Evolutionary conservation across 2,888 invertebrate genomes (phyloP), one percentile per base, ranked within the genome.

Genomic region (Gonocerus acuteangulatus): DNA sequence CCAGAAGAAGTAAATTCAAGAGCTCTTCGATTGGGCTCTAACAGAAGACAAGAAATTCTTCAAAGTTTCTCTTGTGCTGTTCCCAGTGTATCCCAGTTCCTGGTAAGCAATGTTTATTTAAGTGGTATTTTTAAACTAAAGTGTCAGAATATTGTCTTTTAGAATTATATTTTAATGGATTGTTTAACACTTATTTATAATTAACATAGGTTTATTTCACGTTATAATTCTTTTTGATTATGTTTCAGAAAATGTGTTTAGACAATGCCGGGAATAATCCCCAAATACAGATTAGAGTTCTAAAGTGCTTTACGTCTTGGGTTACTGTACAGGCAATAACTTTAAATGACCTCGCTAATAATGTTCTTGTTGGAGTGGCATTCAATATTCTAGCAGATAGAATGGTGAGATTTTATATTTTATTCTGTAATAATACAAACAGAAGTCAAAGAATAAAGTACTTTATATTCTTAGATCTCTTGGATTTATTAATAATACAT

Each of bases 1-100:
- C 96, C 97, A 3, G 97, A 99, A 78, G 97, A 99, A 82, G 86
- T 95, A 62, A 87, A 87, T 73, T 88, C 88, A 0, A 76, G 87
- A 68, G 84, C 81, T 67, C 77, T 92, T 62, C 82, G 77, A 70
- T 79, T 99, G 63, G 97, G 96, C 39, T 90, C 90, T 67, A 97
- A 96, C 75, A 80, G 97, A 64, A 79, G 96, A 65, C 82, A 86
- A 66, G 89, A 94, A 70, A 82, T 97, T 45, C 82, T 87, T 69
- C 80, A 84, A 59, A 90, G 95, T 72, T 79, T 95, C 66, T 81
- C 84, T 69, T 77, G 79, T 47, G 86, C 88, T 72, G 84, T 91
- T 23, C 82, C 85, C 32, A 80, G 84, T 66, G 87, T 96, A 15
- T 79, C 87, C 60, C 82, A 87, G 70, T 89, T 92, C 74, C 76